Evolutionary conservation across 2,888 invertebrate species (phyloP).

Genomic region (Caenorhabditis panamensis): DNA sequence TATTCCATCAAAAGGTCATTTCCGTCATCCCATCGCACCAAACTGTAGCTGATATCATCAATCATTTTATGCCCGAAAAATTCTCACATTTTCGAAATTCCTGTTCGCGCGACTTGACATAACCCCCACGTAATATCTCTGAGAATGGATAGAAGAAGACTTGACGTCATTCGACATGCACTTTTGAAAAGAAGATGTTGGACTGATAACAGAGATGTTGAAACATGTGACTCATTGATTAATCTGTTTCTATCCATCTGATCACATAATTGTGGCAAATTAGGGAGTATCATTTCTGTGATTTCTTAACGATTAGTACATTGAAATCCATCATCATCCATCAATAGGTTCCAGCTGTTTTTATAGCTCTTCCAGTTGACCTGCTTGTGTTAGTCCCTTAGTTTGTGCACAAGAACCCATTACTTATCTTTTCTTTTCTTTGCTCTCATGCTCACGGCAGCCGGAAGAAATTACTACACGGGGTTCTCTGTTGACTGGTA

Average conservation of each 20-base stretch:
- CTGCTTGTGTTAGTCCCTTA: too few species aligned
- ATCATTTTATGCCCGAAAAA: constrained; percentile 39
- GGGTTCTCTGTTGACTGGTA: constrained; percentile 10
- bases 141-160: not conserved
- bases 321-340: not conserved
- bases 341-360: too few species aligned
- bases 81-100: constrained; percentile 50
- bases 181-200: constrained; percentile 15
- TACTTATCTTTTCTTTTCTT: not conserved
- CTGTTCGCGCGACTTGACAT: constrained; percentile 45
- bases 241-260: not conserved
- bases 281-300: not conserved
- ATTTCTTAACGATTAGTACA: not conserved
- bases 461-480: not conserved
- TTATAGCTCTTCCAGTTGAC: too few species aligned
- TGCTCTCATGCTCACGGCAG: not conserved
- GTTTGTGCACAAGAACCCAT: too few species aligned
- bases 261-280: not conserved
- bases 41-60: constrained; percentile 15
- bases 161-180: constrained; percentile 39
- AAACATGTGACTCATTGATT: constrained; percentile 42
- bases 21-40: not conserved
- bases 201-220: not conserved
- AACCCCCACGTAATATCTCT: constrained; percentile 11
- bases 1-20: constrained; percentile 26